Percentiles rank a stretch among this genome's conserved stretches.
These are phyloP conservation scores for Plemyria rubiginata DNA, from an alignment of 2,888 invertebrate genomes.

Conservation along the genomic window DNA sequence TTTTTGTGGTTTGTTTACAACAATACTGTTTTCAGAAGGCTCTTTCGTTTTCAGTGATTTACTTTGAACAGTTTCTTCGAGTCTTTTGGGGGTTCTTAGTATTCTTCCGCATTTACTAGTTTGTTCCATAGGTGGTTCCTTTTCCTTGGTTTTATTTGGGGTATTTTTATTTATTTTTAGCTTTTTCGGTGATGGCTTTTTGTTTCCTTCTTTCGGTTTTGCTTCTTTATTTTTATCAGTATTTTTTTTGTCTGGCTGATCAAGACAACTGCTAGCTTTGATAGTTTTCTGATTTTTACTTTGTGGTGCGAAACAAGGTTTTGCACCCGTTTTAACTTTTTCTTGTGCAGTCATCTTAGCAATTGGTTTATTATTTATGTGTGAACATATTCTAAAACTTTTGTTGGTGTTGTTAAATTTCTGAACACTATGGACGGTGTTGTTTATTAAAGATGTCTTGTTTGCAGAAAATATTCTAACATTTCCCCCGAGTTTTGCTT, in stretches of 20 bases:
- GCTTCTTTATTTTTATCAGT: slow-evolving; percentile 2
- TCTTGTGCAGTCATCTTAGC: slow-evolving; percentile 28
- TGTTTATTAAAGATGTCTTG: slow-evolving; percentile 32
- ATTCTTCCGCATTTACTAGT: slow-evolving; percentile 17
- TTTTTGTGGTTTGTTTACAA: slow-evolving; percentile 9
- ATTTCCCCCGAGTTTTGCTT: slow-evolving; percentile 17
- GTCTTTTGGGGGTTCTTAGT: slow-evolving; percentile 14
- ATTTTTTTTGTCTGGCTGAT: slow-evolving; percentile 4
- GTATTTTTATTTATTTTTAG: slow-evolving; percentile 18
- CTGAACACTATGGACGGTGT: slow-evolving; percentile 35
- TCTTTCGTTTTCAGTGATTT: slow-evolving; percentile 25
- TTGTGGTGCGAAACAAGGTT: slow-evolving; percentile 35
- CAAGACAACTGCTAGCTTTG: slow-evolving; percentile 11
- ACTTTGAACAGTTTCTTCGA: slow-evolving; percentile 19
- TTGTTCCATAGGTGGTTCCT: slow-evolving; percentile 20
- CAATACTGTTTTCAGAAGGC: not conserved
- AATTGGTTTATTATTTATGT: slow-evolving; percentile 42
- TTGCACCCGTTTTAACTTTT: slow-evolving; percentile 19
- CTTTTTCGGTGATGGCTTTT: slow-evolving; percentile 17
- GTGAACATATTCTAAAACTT: slow-evolving; percentile 45
- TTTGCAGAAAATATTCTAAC: slow-evolving; percentile 27
- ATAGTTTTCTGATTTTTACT: slow-evolving; percentile 20
- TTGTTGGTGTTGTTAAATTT: slow-evolving; percentile 42
- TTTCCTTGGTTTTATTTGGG: not conserved
- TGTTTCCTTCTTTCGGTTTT: slow-evolving; percentile 5